Percentiles rank a stretch among this genome's conserved stretches.
Evolutionary conservation across 2,113 vertebrate genomes (phyloP).

Genomic region (Myxocyprinus asiaticus): DNA sequence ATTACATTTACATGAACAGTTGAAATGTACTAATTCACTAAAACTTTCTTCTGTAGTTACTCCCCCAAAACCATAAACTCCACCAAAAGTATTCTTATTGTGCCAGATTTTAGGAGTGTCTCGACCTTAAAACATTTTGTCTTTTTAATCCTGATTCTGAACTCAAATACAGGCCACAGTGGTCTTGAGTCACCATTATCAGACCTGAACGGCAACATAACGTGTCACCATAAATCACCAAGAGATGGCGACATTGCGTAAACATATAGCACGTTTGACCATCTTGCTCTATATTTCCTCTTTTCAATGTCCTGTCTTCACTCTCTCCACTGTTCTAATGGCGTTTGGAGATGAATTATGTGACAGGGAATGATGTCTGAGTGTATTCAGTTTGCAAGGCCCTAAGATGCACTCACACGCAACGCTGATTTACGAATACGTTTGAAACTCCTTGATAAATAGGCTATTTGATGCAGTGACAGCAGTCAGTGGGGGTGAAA

Average conservation of each 20-base stretch:
- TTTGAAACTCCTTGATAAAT: constrained; percentile 18
- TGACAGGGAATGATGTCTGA: constrained; percentile 27
- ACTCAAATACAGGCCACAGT: neutral
- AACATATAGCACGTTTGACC: constrained; percentile 39
- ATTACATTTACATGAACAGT: too few relatives aligned
- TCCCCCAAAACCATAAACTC: too few relatives aligned
- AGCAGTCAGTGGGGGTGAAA: constrained; percentile 27
- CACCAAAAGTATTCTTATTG: too few relatives aligned
- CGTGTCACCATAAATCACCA: constrained; percentile 52
- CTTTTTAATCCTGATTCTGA: too few relatives aligned
- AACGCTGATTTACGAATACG: constrained; percentile 42
- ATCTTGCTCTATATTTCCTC: neutral
- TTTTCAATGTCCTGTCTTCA: neutral
- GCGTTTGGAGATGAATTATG: constrained; percentile 40
- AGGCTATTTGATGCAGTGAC: neutral
- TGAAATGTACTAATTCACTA: too few relatives aligned
- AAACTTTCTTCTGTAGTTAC: too few relatives aligned
- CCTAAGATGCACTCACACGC: constrained; percentile 22
- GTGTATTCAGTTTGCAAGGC: constrained; percentile 15
- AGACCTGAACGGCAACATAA: neutral
- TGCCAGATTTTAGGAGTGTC: too few relatives aligned
- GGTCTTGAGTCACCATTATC: neutral
- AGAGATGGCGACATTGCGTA: constrained; percentile 75
- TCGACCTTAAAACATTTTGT: neutral
- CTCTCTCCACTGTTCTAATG: too few relatives aligned